phyloP scores from a whole-genome alignment of 1,140 invertebrate species.

The Dendroctonus valens region DNA sequence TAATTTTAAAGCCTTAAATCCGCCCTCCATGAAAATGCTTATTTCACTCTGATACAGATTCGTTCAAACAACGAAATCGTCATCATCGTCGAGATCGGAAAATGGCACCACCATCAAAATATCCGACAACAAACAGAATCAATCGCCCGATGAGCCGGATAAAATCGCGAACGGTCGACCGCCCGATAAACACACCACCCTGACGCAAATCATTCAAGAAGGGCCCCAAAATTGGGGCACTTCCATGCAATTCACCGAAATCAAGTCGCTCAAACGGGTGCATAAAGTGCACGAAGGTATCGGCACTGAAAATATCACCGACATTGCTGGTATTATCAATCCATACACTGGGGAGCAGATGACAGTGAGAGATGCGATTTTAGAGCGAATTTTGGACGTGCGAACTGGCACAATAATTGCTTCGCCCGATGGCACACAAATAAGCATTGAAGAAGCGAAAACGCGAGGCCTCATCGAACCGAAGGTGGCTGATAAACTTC shows the following conservation, averaged over 20 bases:
- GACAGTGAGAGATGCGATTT: conserved; percentile 81
- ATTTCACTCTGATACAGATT: conserved; percentile 34
- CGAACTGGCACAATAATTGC: conserved; percentile 66
- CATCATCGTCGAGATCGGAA: conserved; percentile 35
- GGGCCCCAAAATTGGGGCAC: conserved; percentile 43
- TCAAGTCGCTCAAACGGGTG: conserved; percentile 67
- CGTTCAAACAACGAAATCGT: conserved; percentile 39
- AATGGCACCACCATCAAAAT: conserved; percentile 47
- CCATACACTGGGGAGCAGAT: conserved; percentile 79
- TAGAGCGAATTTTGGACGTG: conserved; percentile 76
- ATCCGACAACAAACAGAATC: conserved; percentile 41
- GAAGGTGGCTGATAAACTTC: conserved; percentile 68
- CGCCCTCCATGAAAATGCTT: not conserved
- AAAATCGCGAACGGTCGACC: conserved; percentile 43
- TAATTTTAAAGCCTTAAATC: not conserved
- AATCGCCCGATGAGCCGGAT: conserved; percentile 47
- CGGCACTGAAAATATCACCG: conserved; percentile 68
- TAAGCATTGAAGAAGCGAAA: conserved; percentile 80
- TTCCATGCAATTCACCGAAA: conserved; percentile 60
- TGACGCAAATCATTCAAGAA: conserved; percentile 45
- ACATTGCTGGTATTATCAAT: conserved; percentile 79
- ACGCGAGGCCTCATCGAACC: conserved; percentile 72
- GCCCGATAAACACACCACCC: conserved; percentile 46
- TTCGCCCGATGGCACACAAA: conserved; percentile 60
- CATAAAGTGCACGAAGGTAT: conserved; percentile 68